Conservation (phyloP, 2,113 vertebrate species). For the Colinus virginianus region DNA sequence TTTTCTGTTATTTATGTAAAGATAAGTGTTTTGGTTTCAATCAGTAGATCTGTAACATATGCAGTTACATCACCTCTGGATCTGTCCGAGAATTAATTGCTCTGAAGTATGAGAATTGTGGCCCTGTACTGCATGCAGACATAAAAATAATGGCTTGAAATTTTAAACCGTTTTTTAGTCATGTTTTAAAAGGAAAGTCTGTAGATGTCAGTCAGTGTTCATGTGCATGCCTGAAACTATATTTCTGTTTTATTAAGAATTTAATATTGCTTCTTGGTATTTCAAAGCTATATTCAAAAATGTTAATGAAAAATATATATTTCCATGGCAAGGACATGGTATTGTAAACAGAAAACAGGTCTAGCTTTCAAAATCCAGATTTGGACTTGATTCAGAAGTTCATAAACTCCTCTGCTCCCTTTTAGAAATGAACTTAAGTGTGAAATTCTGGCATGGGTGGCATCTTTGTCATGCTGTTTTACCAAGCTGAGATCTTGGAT, state of each 20-base stretch:
- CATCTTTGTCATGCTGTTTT: neutral
- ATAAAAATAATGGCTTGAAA: neutral
- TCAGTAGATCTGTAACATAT: neutral
- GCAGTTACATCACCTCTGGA: neutral
- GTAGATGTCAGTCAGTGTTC: neutral
- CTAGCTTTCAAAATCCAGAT: neutral
- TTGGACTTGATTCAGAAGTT: rapidly evolving
- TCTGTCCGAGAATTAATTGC: neutral
- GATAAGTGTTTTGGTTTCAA: neutral
- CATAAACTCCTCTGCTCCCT: neutral
- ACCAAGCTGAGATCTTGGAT: neutral
- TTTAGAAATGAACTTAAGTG: neutral
- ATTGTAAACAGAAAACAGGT: neutral
- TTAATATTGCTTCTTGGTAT: neutral
- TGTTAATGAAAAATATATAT: neutral
- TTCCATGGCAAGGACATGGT: neutral
- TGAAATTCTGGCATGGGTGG: neutral
- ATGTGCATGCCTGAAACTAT: neutral
- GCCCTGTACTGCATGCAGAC: neutral
- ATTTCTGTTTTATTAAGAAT: neutral
- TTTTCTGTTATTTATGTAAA: neutral
- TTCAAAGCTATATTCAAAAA: neutral
- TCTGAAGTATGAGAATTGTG: neutral
- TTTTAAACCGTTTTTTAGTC: neutral
- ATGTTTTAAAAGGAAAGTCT: neutral